Percentiles rank a stretch among this genome's conserved stretches.
Conservation (phyloP, 2,113 vertebrate genomes). For the Muscicapa adusta region DNA sequence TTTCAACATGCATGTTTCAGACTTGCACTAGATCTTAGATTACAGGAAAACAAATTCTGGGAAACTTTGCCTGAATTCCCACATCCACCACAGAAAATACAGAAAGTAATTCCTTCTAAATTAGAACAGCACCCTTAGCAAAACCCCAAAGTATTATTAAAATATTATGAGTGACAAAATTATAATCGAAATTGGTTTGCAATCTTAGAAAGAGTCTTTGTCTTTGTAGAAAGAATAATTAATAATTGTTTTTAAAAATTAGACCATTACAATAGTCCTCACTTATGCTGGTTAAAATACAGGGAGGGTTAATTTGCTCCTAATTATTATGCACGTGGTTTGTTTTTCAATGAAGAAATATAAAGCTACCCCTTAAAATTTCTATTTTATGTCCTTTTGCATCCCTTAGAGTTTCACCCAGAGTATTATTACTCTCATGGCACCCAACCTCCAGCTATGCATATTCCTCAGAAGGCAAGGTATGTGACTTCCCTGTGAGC, state of each 20-base stretch:
- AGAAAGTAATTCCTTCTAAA: neutral
- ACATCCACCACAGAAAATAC: neutral
- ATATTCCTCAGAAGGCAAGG: constrained; percentile 56
- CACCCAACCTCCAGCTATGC: constrained; percentile 53
- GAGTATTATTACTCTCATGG: constrained; percentile 54
- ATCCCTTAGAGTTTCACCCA: constrained; percentile 57
- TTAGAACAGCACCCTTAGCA: neutral
- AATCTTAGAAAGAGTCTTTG: neutral
- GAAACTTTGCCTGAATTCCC: neutral
- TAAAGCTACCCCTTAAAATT: constrained; percentile 20
- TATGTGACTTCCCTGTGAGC: constrained; percentile 26
- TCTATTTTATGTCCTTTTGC: neutral
- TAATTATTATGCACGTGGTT: neutral
- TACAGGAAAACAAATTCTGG: neutral
- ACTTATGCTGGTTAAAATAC: neutral
- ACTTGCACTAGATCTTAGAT: neutral
- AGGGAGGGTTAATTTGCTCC: neutral
- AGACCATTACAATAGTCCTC: neutral
- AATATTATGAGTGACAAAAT: neutral
- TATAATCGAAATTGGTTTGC: neutral
- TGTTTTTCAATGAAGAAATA: neutral
- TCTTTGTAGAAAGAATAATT: neutral
- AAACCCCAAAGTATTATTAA: neutral
- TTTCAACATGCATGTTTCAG: neutral
- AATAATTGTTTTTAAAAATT: neutral